Evolutionary conservation across 2,888 invertebrate genomes (phyloP).

Genomic region (Agrochola lota): DNA sequence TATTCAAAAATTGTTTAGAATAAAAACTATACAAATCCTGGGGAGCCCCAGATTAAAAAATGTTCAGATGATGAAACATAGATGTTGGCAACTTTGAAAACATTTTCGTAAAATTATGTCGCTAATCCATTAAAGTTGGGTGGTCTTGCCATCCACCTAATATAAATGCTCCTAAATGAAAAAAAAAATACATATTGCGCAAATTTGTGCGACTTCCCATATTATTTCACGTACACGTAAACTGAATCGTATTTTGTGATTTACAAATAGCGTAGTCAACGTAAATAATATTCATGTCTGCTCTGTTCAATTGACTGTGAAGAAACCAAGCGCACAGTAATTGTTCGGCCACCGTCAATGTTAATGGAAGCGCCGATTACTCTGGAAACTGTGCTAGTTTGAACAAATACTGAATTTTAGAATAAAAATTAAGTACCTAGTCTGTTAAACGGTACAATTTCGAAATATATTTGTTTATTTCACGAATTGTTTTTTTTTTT

Average conservation of each 20-base stretch:
- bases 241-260: conserved; percentile 21
- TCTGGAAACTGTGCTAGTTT: conserved; percentile 44
- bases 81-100: neutral
- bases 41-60: neutral
- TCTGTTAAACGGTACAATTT: neutral
- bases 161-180: neutral
- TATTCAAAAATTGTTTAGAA: neutral
- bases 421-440: neutral
- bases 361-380: conserved; percentile 60
- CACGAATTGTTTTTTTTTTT: neutral
- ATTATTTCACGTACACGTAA: conserved; percentile 19
- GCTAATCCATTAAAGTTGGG: neutral
- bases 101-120: neutral
- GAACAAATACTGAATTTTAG: conserved; percentile 6
- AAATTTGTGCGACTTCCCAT: conserved; percentile 19
- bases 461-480: neutral
- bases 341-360: conserved; percentile 69
- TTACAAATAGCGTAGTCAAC: conserved; percentile 38
- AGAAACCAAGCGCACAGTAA: conserved; percentile 66
- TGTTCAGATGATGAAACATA: neutral
- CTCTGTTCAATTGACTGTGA: conserved; percentile 78
- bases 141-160: neutral
- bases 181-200: neutral
- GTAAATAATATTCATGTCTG: conserved; percentile 61
- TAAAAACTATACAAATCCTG: neutral